Evolutionary conservation across 2,797 vertebrate genomes (phyloP), one percentile per base, ranked within the genome.

Genomic region (Clarias platycephalus): DNA sequence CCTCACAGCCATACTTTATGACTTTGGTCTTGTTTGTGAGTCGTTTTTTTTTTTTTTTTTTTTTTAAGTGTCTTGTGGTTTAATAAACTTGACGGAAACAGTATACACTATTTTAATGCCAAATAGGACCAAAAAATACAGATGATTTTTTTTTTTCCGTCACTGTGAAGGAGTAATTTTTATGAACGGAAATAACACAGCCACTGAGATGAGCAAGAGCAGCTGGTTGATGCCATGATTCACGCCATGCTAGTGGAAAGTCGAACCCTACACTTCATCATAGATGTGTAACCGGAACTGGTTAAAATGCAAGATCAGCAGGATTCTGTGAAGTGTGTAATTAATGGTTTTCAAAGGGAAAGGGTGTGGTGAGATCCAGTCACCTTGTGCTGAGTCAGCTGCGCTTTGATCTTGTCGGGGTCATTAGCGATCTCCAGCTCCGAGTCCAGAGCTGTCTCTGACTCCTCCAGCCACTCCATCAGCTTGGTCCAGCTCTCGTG

Each of bases 361-460:
- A 60, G 2, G 4, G 72, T 67, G 79, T 31, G 68, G 57, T 58
- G 53, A 71, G 82, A 71, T 55, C 84, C 58, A 2, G 26, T 93
- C 90, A 99, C 98, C 97, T 99, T 99, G 93, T 99, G 98, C 91
- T 97, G 96, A 4, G 91, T 83, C 24, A 99, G 95, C 88, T 99
- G 98, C 40, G 88, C 94, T 94, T 99, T 99, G 93, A 99, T 97
- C 94, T 96, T 99, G 91, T 97, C 98, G 18, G 97, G 98, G 87
- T 99, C 98, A 57, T 99, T 99, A 88, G 98, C 97, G 60, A 99
- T 98, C 95, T 99, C 98, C 92, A 98, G 95, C 84, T 99, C 98
- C 0, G 97, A 94, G 92, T 99, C 97, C 93, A 99, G 91, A 83
- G 94, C 91, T 83, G 94, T 96, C 91, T 99, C 98, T 0, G 97